Base-by-base conservation (phyloP, 2,888 invertebrate species). In the Callyntrura guangdongensis region DNA sequence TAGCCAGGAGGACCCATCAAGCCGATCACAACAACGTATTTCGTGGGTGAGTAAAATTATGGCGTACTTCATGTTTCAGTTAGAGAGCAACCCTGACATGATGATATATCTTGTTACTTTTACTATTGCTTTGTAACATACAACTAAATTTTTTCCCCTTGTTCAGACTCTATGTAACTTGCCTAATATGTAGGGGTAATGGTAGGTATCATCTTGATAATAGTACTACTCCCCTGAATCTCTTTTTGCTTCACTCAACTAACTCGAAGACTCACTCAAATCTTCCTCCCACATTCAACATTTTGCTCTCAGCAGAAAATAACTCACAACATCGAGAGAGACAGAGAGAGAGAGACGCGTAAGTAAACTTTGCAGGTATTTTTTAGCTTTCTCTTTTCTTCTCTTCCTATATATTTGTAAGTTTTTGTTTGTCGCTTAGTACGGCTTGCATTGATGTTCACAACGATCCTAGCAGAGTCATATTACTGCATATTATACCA, bases 311-410 rank as follows among this genome's bases (percentile, higher is more conserved):
- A 45, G 45, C 77, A 53, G 74, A 72, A 47, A 45, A 56, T 17
- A 47, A 64, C 67, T 22, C 22, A 84, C 56, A 86, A 79, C 72
- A 92, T 90, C 92, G 92, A 91, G 88, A 92, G 36, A 36, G 36
- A 36, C 2, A 6, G 36, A 36, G 36, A 6, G 36, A 36, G 36
- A 92, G 82, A 81, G 89, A 81, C 67, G 67, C 20, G 47, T 56
- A 85, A 85, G 59, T 81, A 82, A 89, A 72, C 85, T 89, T 89
- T 85, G 79, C 89, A 85, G 85, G 89, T 89, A 79, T 85, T 89
- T 79, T 79, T 25, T 4, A 25, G 25, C 67, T 83, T 49, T 83
- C 67, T 67, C 64, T 47, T 14, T 47, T 49, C 53, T 36, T 79
- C 22, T 27, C n/a, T 61, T 12, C 4, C 27, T 49, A 17, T 36